Evolutionary conservation across 1,140 invertebrate species (phyloP).

Genomic region (Nasonia vitripennis): DNA sequence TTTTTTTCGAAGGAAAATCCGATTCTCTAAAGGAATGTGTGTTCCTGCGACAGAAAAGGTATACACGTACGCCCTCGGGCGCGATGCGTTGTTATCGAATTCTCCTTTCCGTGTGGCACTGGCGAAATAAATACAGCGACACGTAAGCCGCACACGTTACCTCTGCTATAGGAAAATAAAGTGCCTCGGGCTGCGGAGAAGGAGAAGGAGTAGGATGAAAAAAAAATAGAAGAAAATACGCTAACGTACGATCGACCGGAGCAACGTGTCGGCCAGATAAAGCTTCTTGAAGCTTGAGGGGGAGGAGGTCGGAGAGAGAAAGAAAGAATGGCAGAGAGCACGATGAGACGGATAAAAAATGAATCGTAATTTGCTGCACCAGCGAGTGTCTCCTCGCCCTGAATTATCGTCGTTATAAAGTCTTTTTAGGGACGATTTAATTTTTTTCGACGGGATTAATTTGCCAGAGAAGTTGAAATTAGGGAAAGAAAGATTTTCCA

Average conservation of each 20-base stretch:
- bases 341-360: background rate
- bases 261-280: background rate
- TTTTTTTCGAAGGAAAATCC: background rate
- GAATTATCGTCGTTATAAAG: too few relatives aligned
- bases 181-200: background rate
- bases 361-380: background rate
- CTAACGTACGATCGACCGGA: constrained; percentile 26
- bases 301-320: background rate
- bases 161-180: background rate
- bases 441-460: too few relatives aligned
- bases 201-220: background rate
- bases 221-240: background rate
- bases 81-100: constrained; percentile 10
- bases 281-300: background rate
- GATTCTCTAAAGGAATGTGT: background rate
- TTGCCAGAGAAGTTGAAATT: too few relatives aligned
- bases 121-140: constrained; percentile 17
- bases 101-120: background rate
- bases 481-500: too few relatives aligned
- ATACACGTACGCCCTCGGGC: too few relatives aligned
- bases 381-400: background rate
- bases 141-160: constrained; percentile 24
- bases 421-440: too few relatives aligned
- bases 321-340: background rate
- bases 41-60: too few relatives aligned